Percentiles rank a stretch among this genome's conserved stretches.
Conservation (phyloP, 2,888 invertebrate species). For the Bedellia somnulentella region DNA sequence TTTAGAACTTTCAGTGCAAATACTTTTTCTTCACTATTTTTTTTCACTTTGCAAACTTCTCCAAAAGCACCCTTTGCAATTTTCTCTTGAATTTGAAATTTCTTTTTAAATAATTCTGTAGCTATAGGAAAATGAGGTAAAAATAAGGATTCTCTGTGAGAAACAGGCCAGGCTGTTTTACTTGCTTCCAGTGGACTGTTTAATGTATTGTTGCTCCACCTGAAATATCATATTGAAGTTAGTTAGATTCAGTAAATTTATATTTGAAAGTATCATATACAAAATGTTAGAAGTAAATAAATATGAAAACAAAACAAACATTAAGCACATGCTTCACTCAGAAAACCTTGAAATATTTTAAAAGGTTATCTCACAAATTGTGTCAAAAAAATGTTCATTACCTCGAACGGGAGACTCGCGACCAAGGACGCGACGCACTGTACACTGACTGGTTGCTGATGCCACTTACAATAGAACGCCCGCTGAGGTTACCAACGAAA, state of each 20-base stretch:
- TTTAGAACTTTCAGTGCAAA: slow-evolving; percentile 87
- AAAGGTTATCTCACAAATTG: too few relatives aligned
- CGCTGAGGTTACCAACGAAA: slow-evolving; percentile 63
- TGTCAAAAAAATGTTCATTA: too few relatives aligned
- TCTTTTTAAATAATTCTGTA: slow-evolving; percentile 57
- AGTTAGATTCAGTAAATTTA: too few relatives aligned
- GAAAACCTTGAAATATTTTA: too few relatives aligned
- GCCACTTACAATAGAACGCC: slow-evolving; percentile 61
- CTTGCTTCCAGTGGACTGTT: slow-evolving; percentile 57
- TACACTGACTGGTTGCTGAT: slow-evolving; percentile 62
- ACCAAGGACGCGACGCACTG: slow-evolving; percentile 68
- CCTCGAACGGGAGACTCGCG: slow-evolving; percentile 67
- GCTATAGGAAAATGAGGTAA: slow-evolving; percentile 84
- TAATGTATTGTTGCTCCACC: slow-evolving; percentile 69
- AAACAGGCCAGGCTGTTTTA: slow-evolving; percentile 83
- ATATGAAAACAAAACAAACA: too few relatives aligned
- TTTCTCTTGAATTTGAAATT: slow-evolving; percentile 68
- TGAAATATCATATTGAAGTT: slow-evolving; percentile 20
- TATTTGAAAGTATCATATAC: too few relatives aligned
- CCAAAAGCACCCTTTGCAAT: slow-evolving; percentile 92
- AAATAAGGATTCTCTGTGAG: slow-evolving; percentile 81
- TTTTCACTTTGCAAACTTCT: slow-evolving; percentile 79
- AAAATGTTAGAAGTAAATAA: too few relatives aligned
- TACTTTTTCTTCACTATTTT: slow-evolving; percentile 63
- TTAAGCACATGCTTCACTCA: neutral